These are phyloP conservation scores for Sinosuthora webbiana DNA, from an alignment of 2,113 vertebrate species.

Conservation along the genomic window DNA sequence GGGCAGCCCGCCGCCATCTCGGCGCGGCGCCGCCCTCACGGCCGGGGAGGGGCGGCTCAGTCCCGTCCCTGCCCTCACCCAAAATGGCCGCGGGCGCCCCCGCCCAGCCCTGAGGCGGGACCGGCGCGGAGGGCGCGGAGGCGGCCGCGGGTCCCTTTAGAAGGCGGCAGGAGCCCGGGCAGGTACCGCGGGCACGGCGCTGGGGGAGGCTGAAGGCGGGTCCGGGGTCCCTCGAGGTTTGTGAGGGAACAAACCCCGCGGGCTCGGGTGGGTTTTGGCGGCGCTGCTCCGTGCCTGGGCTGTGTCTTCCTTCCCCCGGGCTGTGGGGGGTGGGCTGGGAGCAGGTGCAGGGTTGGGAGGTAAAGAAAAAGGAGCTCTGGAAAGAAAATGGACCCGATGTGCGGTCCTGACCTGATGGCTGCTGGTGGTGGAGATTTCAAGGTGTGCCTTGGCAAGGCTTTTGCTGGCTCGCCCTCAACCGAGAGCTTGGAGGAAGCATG, in stretches of 20 bases:
- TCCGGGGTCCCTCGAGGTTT: not conserved
- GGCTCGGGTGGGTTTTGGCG: not conserved
- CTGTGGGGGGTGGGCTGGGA: not conserved
- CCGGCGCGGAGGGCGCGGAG: not conserved
- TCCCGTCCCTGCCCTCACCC: constrained; percentile 29
- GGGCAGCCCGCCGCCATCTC: not conserved
- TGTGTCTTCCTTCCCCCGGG: not conserved
- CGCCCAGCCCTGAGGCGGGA: accelerated
- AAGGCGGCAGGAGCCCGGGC: not conserved
- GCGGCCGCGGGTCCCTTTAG: not conserved
- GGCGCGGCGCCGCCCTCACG: not conserved
- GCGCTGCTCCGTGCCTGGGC: not conserved
- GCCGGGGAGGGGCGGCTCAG: not conserved
- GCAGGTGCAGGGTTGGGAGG: not conserved
- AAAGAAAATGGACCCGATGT: not conserved
- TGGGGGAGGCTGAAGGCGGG: not conserved
- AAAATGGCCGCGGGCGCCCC: not conserved
- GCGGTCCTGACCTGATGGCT: accelerated
- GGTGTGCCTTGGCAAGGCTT: not conserved
- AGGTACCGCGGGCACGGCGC: not conserved
- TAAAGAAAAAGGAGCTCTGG: not conserved
- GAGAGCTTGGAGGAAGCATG: not conserved
- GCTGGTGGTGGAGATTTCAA: accelerated
- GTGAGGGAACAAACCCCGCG: too few species aligned
- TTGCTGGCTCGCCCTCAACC: accelerated